Evolutionary conservation across 2,888 invertebrate species (phyloP), one percentile per base, ranked within the genome.

Genomic region (Digitonthophagus gazella): DNA sequence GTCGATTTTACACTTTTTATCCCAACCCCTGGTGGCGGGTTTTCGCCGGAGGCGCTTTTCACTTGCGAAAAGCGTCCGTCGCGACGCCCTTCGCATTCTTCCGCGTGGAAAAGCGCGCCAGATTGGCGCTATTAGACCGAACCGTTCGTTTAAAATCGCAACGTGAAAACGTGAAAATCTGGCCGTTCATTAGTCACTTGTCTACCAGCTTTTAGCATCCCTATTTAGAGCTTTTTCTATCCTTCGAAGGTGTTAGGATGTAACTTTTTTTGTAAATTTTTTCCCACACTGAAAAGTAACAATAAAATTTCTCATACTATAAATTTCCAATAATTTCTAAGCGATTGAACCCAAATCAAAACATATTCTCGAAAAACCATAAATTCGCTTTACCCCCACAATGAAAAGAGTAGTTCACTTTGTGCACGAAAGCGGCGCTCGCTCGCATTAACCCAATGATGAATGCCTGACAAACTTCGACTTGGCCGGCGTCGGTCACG

Each of bases 131-230:
- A 61, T 61, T 19, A 18, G 61, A 61, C 3, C 14, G 19, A 4
- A n/a, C 61, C 18, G 18, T 61, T n/a, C 61, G 61, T 15, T 15
- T 15, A 57, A 15, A 56, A 15, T 6, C n/a, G 3, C 15, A 15
- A 6, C 57, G n/a, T n/a, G n/a, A n/a, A n/a, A n/a, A n/a, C 28
- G 56, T 6, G 58, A 58, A 66, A 66, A 44, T 44, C 20, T 6
- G 65, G 55, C 70, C 66, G 73, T 75, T 75, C 74, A 75, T 75
- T 74, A 74, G 72, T 74, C 74, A 73, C 72, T 74, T 74, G 72
- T 71, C 70, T 69, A 71, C 28, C 8, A 44, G 28, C 28, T 44
- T 44, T 44, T 44, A 44, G 28, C 28, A 11, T 44, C 28, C 6
- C 55, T 64, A 71, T 70, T 68, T 68, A 64, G 69, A 72, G 67